Percentiles rank a stretch among this genome's conserved stretches.
Evolutionary conservation across 2,888 invertebrate genomes (phyloP).

Genomic region (Cylloceria caligata): DNA sequence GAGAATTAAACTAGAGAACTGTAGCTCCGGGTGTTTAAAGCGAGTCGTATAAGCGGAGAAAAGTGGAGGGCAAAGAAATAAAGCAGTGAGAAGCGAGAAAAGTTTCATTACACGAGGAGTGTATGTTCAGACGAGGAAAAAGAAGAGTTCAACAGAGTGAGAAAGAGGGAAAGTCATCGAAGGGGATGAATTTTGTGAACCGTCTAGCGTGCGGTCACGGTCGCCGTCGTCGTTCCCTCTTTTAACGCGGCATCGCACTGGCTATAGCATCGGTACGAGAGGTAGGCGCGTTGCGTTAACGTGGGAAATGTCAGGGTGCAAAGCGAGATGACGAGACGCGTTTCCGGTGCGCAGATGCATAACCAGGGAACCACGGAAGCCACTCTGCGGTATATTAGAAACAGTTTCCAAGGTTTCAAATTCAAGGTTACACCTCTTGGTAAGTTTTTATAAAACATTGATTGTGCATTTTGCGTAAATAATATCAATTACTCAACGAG

Average conservation of each 20-base stretch:
- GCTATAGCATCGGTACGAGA: background rate
- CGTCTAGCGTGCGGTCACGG: slow-evolving; percentile 44
- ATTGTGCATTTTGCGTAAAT: background rate
- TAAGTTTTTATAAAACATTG: background rate
- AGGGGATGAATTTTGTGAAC: slow-evolving; percentile 39
- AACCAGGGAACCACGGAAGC: slow-evolving; percentile 20
- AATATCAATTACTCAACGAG: background rate
- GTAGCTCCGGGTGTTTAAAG: background rate
- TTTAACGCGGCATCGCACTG: background rate
- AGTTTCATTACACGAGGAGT: slow-evolving; percentile 37
- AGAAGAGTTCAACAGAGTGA: background rate
- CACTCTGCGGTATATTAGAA: slow-evolving; percentile 36
- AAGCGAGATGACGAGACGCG: slow-evolving; percentile 37
- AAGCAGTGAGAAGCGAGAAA: slow-evolving; percentile 23
- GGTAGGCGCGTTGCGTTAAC: slow-evolving; percentile 26
- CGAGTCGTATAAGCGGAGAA: slow-evolving; percentile 14
- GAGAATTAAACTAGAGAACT: slow-evolving; percentile 5
- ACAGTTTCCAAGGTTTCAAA: background rate
- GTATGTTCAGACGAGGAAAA: background rate
- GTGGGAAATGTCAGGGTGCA: slow-evolving; percentile 55
- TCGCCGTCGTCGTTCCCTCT: slow-evolving; percentile 24
- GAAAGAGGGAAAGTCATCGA: slow-evolving; percentile 9
- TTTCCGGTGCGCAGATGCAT: slow-evolving; percentile 44
- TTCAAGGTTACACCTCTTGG: slow-evolving; percentile 12
- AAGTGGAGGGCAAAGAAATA: slow-evolving; percentile 12